Base-by-base conservation (phyloP, 1,140 invertebrate genomes). In the Lucilia cuprina region DNA sequence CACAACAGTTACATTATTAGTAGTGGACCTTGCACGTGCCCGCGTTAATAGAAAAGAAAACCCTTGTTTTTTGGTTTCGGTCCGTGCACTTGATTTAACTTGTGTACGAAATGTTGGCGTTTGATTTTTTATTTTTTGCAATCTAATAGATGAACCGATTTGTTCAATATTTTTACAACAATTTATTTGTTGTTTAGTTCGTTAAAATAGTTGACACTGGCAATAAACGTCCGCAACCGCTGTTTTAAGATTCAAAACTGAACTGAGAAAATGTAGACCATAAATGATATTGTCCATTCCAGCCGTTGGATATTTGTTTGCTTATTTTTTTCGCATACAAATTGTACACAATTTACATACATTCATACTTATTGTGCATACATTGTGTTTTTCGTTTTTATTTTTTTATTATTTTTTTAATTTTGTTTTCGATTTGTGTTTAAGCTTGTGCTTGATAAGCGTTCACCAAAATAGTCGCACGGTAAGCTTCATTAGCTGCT, bases 301-400 rank as follows among this genome's bases (percentile, higher is more conserved):
- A 41, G 41, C 41, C 41, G 41, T 41, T 41, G 41, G 25, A 5
- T 77, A 49, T 83, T 60, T 9, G 3, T 83, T 70, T 77, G 12
- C 10, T 41, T 77, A n/a, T 75, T 83, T 77, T 35, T 83, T 41
- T 49, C 41, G 41, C 41, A 41, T 41, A 41, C 41, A 41, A 41
- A 41, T 41, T 41, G 35, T 41, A 41, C 41, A 41, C 41, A 41
- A n/a, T n/a, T n/a, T 8, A 41, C 41, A 10, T 41, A 41, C 41
- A 41, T 41, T 3, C 41, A 41, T 8, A 41, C 41, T 10, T 41
- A 41, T 41, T 41, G 41, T 41, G 10, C 41, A 41, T 50, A 75
- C 83, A 84, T 49, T 60, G 80, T 74, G 9, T 77, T 84, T 82
- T 82, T 60, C 25, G 49, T 55, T 84, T 77, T 85, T 84, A 75